phyloP scores from a whole-genome alignment of 2,797 vertebrate genomes.

The Megalops cyprinoides region DNA sequence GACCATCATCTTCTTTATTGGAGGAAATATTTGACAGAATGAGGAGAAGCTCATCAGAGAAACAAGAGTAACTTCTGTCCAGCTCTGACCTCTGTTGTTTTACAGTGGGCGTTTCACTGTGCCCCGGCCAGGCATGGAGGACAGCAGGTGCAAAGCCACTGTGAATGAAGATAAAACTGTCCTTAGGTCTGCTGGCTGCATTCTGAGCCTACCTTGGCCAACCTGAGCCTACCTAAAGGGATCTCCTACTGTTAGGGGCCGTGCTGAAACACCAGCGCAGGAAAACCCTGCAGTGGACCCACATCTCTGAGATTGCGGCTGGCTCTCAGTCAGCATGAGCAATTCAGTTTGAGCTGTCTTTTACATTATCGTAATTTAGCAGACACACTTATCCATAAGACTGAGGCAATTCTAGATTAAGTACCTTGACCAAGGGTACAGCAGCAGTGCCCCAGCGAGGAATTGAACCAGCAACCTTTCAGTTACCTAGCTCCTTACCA shows the following conservation, averaged over 20 bases:
- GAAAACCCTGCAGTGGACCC: background rate
- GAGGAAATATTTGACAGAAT: no score
- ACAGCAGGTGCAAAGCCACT: background rate
- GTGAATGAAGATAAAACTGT: background rate
- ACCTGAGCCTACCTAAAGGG: background rate
- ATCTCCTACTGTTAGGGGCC: background rate
- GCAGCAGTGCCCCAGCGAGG: no score
- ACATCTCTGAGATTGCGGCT: background rate
- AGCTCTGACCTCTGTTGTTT: no score
- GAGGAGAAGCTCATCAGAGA: no score
- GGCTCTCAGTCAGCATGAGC: background rate
- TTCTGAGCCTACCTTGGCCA: background rate
- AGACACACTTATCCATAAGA: no score
- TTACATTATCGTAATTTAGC: no score
- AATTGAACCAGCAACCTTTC: no score
- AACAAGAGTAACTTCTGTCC: no score
- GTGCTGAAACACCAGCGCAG: background rate
- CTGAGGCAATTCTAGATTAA: no score
- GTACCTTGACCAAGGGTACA: no score
- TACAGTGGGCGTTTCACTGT: constrained; percentile 11
- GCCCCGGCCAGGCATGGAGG: constrained; percentile 35
- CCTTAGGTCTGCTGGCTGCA: background rate
- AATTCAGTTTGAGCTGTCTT: background rate
- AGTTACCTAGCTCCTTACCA: no score
- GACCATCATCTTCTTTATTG: no score